Evolutionary conservation across 2,888 invertebrate genomes (phyloP).

Genomic region (Zeuzera pyrina): DNA sequence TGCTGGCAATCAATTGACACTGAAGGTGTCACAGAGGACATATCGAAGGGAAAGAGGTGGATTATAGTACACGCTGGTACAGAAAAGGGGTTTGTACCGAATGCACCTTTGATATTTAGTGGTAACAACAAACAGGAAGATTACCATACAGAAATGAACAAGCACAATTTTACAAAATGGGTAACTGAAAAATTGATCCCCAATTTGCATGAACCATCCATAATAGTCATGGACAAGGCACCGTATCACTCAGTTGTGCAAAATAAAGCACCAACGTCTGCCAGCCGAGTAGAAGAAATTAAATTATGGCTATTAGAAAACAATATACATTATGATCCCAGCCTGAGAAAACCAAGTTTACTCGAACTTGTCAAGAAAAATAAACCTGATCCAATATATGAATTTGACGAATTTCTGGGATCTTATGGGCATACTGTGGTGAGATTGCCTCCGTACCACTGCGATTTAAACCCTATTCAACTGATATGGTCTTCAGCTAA

Average conservation of each 20-base stretch:
- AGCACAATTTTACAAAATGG: constrained; percentile 17
- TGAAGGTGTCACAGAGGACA: constrained; percentile 8
- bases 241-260: constrained; percentile 9
- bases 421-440: constrained; percentile 15
- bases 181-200: constrained; percentile 13
- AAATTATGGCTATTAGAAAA: constrained; percentile 19
- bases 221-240: constrained; percentile 13
- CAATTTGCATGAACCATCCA: constrained; percentile 9
- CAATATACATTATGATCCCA: constrained; percentile 16
- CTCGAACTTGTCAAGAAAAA: constrained; percentile 15
- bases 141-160: constrained; percentile 20
- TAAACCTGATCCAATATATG: constrained; percentile 16
- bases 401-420: constrained; percentile 16
- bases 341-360: constrained; percentile 13
- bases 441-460: constrained; percentile 12
- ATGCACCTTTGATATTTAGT: constrained; percentile 16
- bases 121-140: constrained; percentile 16
- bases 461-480: no score
- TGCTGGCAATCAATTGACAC: constrained; percentile 16
- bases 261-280: constrained; percentile 8
- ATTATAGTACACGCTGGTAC: constrained; percentile 19
- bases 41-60: constrained; percentile 14
- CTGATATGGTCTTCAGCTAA: no score
- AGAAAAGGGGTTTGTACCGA: constrained; percentile 18
- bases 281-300: constrained; percentile 10